These are phyloP conservation scores for Nematolebias whitei DNA, from an alignment of 2,113 vertebrate species.

Conservation along the genomic window DNA sequence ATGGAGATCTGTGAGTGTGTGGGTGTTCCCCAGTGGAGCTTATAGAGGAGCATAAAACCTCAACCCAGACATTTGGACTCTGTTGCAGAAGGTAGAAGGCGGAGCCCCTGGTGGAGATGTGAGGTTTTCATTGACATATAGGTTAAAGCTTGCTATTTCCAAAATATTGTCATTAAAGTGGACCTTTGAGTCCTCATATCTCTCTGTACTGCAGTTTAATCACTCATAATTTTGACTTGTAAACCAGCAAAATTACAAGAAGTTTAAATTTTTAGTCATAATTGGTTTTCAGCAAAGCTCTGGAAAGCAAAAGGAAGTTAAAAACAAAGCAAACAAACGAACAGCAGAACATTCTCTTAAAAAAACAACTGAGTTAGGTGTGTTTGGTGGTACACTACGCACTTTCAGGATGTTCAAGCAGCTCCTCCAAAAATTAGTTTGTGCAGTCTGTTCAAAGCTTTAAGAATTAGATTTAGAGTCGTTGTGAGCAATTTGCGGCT, in stretches of 20 bases:
- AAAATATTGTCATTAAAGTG: slow-evolving; percentile 41
- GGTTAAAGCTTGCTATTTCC: slow-evolving; percentile 45
- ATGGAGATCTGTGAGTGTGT: slow-evolving; percentile 68
- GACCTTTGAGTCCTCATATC: slow-evolving; percentile 22
- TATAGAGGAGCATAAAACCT: slow-evolving; percentile 60
- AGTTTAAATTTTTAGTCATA: not conserved
- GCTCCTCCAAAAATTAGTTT: not conserved
- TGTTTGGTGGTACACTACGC: not conserved
- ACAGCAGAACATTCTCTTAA: slow-evolving; percentile 18
- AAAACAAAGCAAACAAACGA: slow-evolving; percentile 19
- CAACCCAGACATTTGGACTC: slow-evolving; percentile 41
- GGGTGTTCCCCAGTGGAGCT: slow-evolving; percentile 60
- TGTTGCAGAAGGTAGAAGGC: slow-evolving; percentile 24
- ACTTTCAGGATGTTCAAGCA: slow-evolving; percentile 20
- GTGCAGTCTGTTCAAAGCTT: not conserved
- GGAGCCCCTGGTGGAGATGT: not conserved
- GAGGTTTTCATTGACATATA: slow-evolving; percentile 28
- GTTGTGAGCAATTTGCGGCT: not conserved
- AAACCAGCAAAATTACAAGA: not conserved
- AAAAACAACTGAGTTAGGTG: not conserved
- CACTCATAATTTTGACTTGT: slow-evolving; percentile 24
- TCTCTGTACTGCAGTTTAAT: slow-evolving; percentile 24
- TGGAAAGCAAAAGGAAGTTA: slow-evolving; percentile 13
- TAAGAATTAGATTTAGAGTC: not conserved
- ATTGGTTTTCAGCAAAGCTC: slow-evolving; percentile 25